Evolutionary conservation across 2,797 vertebrate genomes (phyloP).

Genomic region (Thunnus albacares): DNA sequence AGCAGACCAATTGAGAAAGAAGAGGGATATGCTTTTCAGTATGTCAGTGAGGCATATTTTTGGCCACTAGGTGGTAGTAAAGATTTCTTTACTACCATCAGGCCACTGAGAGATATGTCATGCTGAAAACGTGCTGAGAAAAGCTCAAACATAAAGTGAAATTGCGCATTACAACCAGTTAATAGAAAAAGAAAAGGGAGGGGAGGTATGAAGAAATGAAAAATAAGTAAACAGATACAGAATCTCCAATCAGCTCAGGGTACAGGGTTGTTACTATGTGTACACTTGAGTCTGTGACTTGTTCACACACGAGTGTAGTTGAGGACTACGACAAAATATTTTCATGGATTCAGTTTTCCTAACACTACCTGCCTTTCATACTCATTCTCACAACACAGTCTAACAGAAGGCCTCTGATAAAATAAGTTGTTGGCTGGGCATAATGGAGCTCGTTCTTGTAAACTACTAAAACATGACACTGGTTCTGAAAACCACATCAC

Average conservation of each 20-base stretch:
- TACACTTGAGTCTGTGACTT: not conserved
- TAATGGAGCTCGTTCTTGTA: not conserved
- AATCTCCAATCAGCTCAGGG: conserved; percentile 80
- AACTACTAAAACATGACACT: conserved; percentile 1
- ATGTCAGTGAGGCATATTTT: not conserved
- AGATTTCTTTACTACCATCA: conserved; percentile 17
- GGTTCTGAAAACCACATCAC: not conserved
- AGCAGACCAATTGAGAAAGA: conserved; percentile 21
- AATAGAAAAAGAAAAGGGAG: not conserved
- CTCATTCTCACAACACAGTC: not conserved
- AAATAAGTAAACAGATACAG: conserved; percentile 50
- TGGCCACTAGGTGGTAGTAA: conserved; percentile 69
- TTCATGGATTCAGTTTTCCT: conserved; percentile 16
- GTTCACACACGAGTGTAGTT: not conserved
- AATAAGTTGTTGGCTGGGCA: not conserved
- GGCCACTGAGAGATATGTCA: conserved; percentile 17
- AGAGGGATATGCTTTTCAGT: not conserved
- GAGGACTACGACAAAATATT: conserved; percentile 7
- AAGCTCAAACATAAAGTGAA: conserved; percentile 16
- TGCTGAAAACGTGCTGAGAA: conserved; percentile 45
- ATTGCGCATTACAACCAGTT: conserved; percentile 4
- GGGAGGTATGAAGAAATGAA: not conserved
- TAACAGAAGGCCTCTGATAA: not conserved
- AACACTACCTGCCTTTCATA: conserved; percentile 36
- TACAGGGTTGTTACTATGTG: conserved; percentile 20